phyloP scores from a whole-genome alignment of 2,113 vertebrate genomes.

The Catharus bicknelli region DNA sequence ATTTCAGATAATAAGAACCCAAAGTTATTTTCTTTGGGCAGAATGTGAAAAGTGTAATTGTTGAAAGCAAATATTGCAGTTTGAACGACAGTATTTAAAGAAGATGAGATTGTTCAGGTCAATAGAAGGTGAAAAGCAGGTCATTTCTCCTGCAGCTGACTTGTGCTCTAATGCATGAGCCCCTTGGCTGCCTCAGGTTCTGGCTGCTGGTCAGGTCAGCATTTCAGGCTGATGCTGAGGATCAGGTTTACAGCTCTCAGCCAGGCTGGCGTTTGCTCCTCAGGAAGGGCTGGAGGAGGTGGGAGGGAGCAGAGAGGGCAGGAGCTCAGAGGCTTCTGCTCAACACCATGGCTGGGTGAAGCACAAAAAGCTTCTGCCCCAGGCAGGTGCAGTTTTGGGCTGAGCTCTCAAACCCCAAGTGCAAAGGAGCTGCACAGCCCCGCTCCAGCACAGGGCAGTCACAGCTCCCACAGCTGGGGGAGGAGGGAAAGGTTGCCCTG shows the following conservation, averaged over 20 bases:
- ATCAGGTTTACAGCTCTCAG: constrained; percentile 32
- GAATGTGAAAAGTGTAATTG: neutral
- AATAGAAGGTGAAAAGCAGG: constrained; percentile 40
- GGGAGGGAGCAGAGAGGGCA: neutral
- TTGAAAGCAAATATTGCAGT: neutral
- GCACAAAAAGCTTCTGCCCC: neutral
- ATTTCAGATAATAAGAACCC: neutral
- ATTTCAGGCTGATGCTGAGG: neutral
- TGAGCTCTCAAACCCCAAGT: neutral
- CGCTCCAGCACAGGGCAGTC: neutral
- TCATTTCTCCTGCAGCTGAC: neutral
- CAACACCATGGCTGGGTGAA: neutral
- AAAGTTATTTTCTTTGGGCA: constrained; percentile 23
- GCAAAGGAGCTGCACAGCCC: neutral
- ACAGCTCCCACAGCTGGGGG: neutral
- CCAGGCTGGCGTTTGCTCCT: neutral
- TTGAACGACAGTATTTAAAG: constrained; percentile 9
- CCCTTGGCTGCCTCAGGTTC: neutral
- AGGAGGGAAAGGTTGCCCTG: neutral
- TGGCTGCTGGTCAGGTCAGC: constrained; percentile 9
- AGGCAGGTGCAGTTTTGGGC: neutral
- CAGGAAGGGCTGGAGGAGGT: neutral
- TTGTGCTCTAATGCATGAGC: neutral
- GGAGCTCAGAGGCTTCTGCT: neutral
- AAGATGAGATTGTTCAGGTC: constrained; percentile 4